A percentile compares a stretch with the other conserved stretches of the same genome.
phyloP scores from a whole-genome alignment of 2,113 vertebrate species.

The Rhynchopsitta pachyrhyncha region DNA sequence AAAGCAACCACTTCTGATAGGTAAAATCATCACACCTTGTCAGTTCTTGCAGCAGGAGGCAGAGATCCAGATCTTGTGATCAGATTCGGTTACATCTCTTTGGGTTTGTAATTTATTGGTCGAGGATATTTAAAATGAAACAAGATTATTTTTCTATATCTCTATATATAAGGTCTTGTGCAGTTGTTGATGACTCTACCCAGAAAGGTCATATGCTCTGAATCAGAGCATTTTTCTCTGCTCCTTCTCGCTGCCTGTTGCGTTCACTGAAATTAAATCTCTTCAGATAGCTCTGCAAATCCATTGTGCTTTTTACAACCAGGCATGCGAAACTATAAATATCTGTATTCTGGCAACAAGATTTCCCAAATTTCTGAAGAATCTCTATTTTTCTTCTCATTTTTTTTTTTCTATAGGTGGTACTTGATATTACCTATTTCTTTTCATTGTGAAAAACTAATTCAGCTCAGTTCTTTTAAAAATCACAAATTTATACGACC shows the following conservation, averaged over 20 bases:
- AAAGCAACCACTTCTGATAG: constrained; percentile 11
- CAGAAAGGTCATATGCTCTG: neutral
- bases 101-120: neutral
- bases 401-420: neutral
- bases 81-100: fast-evolving
- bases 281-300: constrained; percentile 1
- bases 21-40: neutral
- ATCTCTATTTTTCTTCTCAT: neutral
- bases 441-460: neutral
- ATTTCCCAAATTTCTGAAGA: neutral
- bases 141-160: neutral
- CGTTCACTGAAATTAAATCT: neutral
- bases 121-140: neutral
- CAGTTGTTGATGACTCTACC: neutral
- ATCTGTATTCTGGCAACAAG: neutral
- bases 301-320: neutral
- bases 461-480: neutral
- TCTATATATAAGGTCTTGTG: neutral
- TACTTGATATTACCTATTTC: neutral
- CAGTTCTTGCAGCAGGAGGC: neutral
- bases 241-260: neutral
- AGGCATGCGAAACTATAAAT: neutral
- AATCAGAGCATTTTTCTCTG: constrained; percentile 2
- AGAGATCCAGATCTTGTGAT: neutral
- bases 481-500: neutral